Base-by-base conservation (phyloP, 2,113 vertebrate species). In the Hyperoodon ampullatus region DNA sequence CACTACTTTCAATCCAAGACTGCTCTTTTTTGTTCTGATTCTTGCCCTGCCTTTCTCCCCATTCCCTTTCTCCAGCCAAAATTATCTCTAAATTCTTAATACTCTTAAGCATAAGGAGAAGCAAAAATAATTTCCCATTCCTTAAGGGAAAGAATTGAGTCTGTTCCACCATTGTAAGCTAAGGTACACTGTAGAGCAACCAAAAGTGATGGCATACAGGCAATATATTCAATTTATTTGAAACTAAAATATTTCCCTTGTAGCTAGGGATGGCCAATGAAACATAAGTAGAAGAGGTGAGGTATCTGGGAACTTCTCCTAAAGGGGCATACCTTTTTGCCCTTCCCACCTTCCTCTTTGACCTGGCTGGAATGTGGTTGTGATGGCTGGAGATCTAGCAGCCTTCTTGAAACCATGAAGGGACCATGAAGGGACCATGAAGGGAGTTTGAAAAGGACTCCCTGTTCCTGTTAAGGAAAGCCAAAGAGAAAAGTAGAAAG, bases 371-470 rank as follows among this genome's bases (percentile, higher is more conserved):
- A 85, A 88, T n/a, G 35, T 74, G 15, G 30, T n/a, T 39, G 23
- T 72, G 65, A 81, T 91, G 61, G 74, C 14, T 97, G 72, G 77
- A 82, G 63, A 72, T 28, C 33, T 9, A 74, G 71, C 85, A 93
- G 71, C 33, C 35, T 78, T 24, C 23, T 87, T 93, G 81, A 13
- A 23, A 74, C 42, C 50, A 74, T 3, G 4, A 90, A 78, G 26
- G 44, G 39, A n/a, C n/a, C n/a, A n/a, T n/a, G n/a, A n/a, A n/a
- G n/a, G n/a, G 53, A 81, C 19, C 35, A 26, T 58, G 77, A 80
- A 33, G 1, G 28, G 16, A 39, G 3, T 60, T 65, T 50, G 42
- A 80, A 95, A 53, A 21, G 53, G 53, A 53, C 53, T 53, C 53
- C 53, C 53, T 53, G 53, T 53, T 53, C 66, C 15, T 74, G 89